Evolutionary conservation across 2,888 invertebrate genomes (phyloP).

Genomic region (Villa cingulata): DNA sequence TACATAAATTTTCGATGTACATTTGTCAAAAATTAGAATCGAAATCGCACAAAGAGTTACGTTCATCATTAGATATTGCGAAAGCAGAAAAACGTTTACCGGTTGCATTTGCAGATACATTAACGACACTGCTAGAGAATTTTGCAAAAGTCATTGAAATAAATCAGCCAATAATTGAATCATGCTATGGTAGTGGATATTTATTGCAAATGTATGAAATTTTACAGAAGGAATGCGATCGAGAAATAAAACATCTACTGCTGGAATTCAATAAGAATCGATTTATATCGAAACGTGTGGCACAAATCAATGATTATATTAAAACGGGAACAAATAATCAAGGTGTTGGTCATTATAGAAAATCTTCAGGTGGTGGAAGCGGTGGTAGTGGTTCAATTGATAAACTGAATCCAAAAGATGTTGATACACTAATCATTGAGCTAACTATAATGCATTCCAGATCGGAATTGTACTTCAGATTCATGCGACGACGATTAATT

Average conservation of each 20-base stretch:
- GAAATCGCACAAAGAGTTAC: constrained; percentile 57
- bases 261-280: constrained; percentile 59
- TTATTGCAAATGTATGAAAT: constrained; percentile 55
- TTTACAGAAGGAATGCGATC: constrained; percentile 68
- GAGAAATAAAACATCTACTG: constrained; percentile 45
- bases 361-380: constrained; percentile 25
- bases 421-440: constrained; percentile 80
- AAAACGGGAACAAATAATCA: constrained; percentile 26
- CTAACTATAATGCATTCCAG: constrained; percentile 82
- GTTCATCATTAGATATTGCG: constrained; percentile 49
- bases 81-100: constrained; percentile 55
- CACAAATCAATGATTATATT: constrained; percentile 46
- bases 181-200: constrained; percentile 72
- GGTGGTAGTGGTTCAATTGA: constrained; percentile 30
- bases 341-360: constrained; percentile 29
- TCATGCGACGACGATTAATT: constrained; percentile 61
- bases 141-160: constrained; percentile 72
- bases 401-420: constrained; percentile 62
- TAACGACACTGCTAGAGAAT: constrained; percentile 73
- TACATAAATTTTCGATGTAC: constrained; percentile 76
- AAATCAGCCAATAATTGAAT: constrained; percentile 79
- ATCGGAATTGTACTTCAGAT: constrained; percentile 80
- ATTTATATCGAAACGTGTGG: constrained; percentile 47
- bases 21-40: constrained; percentile 60
- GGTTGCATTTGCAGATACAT: constrained; percentile 71